These are phyloP conservation scores for Microctonus brassicae DNA, from an alignment of 2,888 invertebrate genomes.

Conservation along the genomic window DNA sequence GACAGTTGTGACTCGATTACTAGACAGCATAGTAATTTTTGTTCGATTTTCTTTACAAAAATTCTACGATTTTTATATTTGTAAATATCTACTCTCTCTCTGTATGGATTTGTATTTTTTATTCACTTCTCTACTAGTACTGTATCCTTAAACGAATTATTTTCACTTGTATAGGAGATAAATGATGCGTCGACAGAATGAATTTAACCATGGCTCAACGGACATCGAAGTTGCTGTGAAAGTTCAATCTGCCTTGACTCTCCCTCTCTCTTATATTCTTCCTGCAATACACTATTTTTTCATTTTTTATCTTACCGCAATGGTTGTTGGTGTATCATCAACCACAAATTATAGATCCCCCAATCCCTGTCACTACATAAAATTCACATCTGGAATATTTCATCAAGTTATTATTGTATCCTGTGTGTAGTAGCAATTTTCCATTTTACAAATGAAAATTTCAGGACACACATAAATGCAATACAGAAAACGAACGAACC, in stretches of 20 bases:
- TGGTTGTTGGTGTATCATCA: neutral
- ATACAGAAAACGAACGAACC: neutral
- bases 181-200: constrained; percentile 22
- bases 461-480: neutral
- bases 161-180: constrained; percentile 29
- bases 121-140: neutral
- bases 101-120: no score
- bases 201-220: constrained; percentile 36
- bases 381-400: neutral
- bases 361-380: no score
- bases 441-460: neutral
- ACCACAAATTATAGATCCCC: neutral
- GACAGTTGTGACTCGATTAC: no score
- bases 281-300: neutral
- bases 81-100: neutral
- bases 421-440: neutral
- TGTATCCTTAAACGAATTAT: constrained; percentile 49
- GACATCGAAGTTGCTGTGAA: constrained; percentile 21
- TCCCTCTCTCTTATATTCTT: constrained; percentile 1
- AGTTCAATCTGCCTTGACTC: neutral
- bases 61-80: no score
- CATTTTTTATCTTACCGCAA: neutral
- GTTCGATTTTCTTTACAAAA: no score
- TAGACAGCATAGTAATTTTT: no score
- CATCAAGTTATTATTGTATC: neutral